Evolutionary conservation across 1,140 invertebrate species (phyloP).

Genomic region (Tetramorium parvispinum): DNA sequence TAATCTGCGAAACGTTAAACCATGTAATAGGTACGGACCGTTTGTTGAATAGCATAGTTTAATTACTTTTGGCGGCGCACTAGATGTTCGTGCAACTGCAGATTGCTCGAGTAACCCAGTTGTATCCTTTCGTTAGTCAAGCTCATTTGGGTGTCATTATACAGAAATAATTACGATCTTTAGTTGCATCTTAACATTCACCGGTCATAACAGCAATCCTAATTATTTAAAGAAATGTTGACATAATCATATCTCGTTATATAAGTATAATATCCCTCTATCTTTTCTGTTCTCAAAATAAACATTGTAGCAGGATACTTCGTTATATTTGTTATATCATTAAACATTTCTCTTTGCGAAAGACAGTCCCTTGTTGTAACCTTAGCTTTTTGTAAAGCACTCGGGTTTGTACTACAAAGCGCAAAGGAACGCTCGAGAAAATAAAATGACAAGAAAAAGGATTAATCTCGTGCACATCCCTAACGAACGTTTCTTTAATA

Average conservation of each 20-base stretch:
- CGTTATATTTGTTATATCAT: slow-evolving; percentile 34
- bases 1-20: slow-evolving; percentile 32
- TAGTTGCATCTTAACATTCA: background rate
- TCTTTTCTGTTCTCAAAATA: background rate
- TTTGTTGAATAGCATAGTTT: slow-evolving; percentile 38
- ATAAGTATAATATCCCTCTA: background rate
- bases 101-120: slow-evolving; percentile 20
- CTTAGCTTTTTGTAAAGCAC: slow-evolving; percentile 16
- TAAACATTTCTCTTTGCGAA: slow-evolving; percentile 1
- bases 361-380: background rate
- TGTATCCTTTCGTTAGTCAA: background rate
- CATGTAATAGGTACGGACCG: slow-evolving; percentile 30
- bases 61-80: slow-evolving; percentile 40
- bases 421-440: slow-evolving; percentile 31
- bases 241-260: background rate
- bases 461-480: slow-evolving; percentile 35
- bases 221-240: background rate
- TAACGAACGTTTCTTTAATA: slow-evolving; percentile 44
- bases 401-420: slow-evolving; percentile 30
- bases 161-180: slow-evolving; percentile 6
- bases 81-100: background rate
- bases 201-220: background rate
- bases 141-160: background rate
- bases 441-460: slow-evolving; percentile 32
- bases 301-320: background rate